Evolutionary conservation across 1,140 invertebrate genomes (phyloP).

Genomic region (Drosophila neocordata): DNA sequence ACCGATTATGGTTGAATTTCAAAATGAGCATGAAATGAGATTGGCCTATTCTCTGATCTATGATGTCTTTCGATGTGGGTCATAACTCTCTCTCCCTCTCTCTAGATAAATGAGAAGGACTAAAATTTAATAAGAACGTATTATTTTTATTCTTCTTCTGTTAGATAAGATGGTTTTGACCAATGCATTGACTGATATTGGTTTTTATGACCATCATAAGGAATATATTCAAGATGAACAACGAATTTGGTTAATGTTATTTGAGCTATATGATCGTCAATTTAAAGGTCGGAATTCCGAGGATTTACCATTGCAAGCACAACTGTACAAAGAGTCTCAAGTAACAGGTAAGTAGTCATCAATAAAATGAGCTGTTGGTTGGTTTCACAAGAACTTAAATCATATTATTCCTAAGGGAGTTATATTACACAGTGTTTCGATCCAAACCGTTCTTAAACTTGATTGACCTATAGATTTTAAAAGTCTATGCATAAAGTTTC

Average conservation of each 20-base stretch:
- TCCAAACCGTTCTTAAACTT: too few relatives aligned
- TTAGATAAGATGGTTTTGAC: constrained; percentile 88
- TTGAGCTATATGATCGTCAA: constrained; percentile 86
- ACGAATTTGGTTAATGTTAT: constrained; percentile 86
- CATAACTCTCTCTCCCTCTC: neutral
- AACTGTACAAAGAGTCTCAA: constrained; percentile 83
- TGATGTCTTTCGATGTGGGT: constrained; percentile 90
- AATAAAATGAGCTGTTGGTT: too few relatives aligned
- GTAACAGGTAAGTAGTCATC: constrained; percentile 82
- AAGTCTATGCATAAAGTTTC: neutral
- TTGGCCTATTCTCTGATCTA: constrained; percentile 90
- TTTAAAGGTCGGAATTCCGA: constrained; percentile 83
- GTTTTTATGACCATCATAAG: constrained; percentile 85
- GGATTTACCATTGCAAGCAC: constrained; percentile 69
- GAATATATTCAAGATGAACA: constrained; percentile 82
- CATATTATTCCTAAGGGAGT: too few relatives aligned
- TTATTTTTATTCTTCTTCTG: constrained; percentile 84
- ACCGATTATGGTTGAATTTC: constrained; percentile 84
- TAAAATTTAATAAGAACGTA: constrained; percentile 45
- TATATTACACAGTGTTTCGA: too few relatives aligned
- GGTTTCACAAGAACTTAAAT: too few relatives aligned
- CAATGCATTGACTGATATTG: constrained; percentile 86
- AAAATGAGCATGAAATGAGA: constrained; percentile 90
- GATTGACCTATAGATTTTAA: too few relatives aligned
- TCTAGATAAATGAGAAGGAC: too few relatives aligned